phyloP scores from a whole-genome alignment of 1,140 invertebrate species.

The Drosophila miranda region DNA sequence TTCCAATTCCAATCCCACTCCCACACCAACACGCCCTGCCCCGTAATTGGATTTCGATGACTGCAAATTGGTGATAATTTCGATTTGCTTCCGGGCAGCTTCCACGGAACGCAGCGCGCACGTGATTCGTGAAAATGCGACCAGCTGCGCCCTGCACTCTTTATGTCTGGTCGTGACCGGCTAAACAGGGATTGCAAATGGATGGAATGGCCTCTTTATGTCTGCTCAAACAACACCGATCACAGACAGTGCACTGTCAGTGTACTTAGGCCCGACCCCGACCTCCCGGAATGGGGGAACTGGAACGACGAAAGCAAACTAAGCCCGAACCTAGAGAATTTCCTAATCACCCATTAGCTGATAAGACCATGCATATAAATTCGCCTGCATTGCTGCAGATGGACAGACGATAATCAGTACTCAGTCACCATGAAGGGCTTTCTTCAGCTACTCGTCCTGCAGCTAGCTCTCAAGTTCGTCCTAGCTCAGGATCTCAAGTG shows the following conservation, averaged over 20 bases:
- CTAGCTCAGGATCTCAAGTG: neutral
- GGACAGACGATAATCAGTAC: neutral
- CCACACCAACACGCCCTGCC: constrained; percentile 38
- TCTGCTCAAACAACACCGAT: constrained; percentile 33
- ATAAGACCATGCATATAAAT: constrained; percentile 18
- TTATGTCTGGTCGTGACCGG: constrained; percentile 66
- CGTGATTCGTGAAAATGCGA: constrained; percentile 73
- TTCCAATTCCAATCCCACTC: constrained; percentile 12
- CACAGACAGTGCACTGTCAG: neutral
- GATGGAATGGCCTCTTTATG: constrained; percentile 33
- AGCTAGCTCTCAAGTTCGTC: neutral
- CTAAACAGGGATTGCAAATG: constrained; percentile 55
- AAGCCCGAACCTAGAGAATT: neutral
- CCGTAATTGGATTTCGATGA: constrained; percentile 82
- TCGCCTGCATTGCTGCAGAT: neutral
- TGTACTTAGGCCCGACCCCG: constrained; percentile 5
- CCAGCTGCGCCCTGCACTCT: constrained; percentile 55
- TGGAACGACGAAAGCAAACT: constrained; percentile 16
- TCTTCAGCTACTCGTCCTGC: neutral
- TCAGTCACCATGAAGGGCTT: neutral
- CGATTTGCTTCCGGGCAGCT: constrained; percentile 66
- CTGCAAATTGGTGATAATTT: constrained; percentile 82
- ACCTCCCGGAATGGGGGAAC: neutral
- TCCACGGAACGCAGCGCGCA: constrained; percentile 36
- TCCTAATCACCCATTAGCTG: neutral